Evolutionary conservation across 2,113 vertebrate genomes (phyloP).

Genomic region (Kryptolebias marmoratus): DNA sequence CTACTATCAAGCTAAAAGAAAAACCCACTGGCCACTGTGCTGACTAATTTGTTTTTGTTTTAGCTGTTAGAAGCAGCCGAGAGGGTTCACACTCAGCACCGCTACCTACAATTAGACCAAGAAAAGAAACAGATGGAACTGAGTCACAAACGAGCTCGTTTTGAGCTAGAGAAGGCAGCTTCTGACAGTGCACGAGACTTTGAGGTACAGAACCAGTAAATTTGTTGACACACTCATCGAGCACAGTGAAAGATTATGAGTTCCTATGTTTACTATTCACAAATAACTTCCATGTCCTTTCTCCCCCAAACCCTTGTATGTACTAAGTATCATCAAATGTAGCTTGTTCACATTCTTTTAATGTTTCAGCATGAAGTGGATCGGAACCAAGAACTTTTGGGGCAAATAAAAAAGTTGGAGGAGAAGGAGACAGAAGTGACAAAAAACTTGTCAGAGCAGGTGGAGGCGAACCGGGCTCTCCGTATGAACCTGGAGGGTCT

Average conservation of each 20-base stretch:
- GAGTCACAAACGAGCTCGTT: conserved; percentile 93
- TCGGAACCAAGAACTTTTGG: conserved; percentile 89
- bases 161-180: conserved; percentile 91
- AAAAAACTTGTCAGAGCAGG: conserved; percentile 84
- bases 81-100: conserved; percentile 86
- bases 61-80: conserved; percentile 91
- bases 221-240: not conserved
- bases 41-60: not conserved
- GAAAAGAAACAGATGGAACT: conserved; percentile 98
- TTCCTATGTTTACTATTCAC: not conserved
- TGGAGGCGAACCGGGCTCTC: conserved; percentile 79
- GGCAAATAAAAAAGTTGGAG: conserved; percentile 85
- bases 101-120: conserved; percentile 88
- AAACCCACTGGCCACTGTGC: not conserved
- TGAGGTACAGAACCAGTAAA: conserved; percentile 80
- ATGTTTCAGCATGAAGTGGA: conserved; percentile 86
- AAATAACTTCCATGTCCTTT: not conserved
- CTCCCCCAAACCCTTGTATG: too few relatives aligned
- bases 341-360: not conserved
- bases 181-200: conserved; percentile 85
- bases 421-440: conserved; percentile 82
- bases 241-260: not conserved
- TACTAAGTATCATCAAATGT: too few relatives aligned
- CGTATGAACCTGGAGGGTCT: conserved; percentile 83
- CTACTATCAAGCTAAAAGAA: not conserved